Base-by-base conservation (phyloP, 2,113 vertebrate genomes). In the Trogon surrucura region DNA sequence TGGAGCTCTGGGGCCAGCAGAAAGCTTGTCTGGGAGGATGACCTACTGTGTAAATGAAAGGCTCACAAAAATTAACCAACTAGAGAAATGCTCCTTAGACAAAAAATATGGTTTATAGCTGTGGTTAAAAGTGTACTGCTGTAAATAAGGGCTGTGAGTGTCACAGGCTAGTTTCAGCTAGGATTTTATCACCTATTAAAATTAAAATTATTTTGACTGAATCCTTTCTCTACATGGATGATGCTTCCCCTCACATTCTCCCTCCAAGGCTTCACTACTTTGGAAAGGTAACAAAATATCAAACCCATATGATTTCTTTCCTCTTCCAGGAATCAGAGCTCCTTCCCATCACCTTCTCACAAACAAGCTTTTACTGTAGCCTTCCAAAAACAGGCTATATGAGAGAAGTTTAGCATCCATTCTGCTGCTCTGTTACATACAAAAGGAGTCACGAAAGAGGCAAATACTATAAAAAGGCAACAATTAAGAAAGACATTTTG, bases 1-100 rank as follows among this genome's bases (percentile, higher is more conserved):
- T 64, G 51, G 83, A 88, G 94, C 88, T 96, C 93, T 10, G 12
- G 88, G 95, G 88, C 67, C 29, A 94, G 85, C 85, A 96, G 90
- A 97, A 98, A 98, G 87, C 94, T 92, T 88, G 66, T 30, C 94
- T 91, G 80, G 80, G 86, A 97, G 91, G 80, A 78, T 94, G 90
- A 97, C 95, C 89, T 95, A n/a, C 73, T 30, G 80, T 78, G 71
- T 89, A 97, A 96, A 97, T 97, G 91, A 98, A 97, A 97, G 95
- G 94, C 75, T 92, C 66, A 83, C 85, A 96, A 91, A 89, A 97
- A 96, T 97, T 97, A 97, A 89, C 92, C 87, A 94, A 95, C 74
- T 88, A 94, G 91, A 97, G 86, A 38, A 74, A 94, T 66, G 90
- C 22, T 96, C 51, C 83, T 89, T 69, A 85, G 91, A 93, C 60